phyloP scores from a whole-genome alignment of 2,888 invertebrate species.

The Phanerotoma sp. region DNA sequence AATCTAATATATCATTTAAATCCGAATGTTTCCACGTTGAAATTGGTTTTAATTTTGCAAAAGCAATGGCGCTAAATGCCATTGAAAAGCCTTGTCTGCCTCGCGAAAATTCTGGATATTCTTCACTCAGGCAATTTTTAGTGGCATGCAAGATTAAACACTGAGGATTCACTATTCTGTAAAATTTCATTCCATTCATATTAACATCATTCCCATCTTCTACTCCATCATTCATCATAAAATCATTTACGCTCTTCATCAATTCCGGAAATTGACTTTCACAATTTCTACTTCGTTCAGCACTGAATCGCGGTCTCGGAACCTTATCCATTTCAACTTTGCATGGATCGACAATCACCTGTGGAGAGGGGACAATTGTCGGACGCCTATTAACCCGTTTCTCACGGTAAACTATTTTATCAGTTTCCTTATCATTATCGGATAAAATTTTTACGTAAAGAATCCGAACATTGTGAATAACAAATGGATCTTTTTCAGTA shows the following conservation, averaged over 20 bases:
- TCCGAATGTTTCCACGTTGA: conserved; percentile 45
- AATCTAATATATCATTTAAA: conserved; percentile 42
- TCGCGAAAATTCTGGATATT: conserved; percentile 32
- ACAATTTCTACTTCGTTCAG: conserved; percentile 29
- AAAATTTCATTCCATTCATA: conserved; percentile 32
- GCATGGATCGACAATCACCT: conserved; percentile 20
- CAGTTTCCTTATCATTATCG: conserved; percentile 35
- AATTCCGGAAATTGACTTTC: conserved; percentile 44
- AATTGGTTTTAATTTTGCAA: conserved; percentile 40
- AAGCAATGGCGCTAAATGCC: conserved; percentile 41
- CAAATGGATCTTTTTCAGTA: conserved; percentile 47
- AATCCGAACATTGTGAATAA: conserved; percentile 46
- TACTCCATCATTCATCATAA: conserved; percentile 31
- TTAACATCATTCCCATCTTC: conserved; percentile 5
- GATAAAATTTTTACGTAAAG: conserved; percentile 48
- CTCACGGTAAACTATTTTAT: conserved; percentile 47
- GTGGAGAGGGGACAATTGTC: conserved; percentile 1
- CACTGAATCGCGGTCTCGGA: conserved; percentile 36
- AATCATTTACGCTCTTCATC: conserved; percentile 40
- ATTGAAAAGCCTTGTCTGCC: conserved; percentile 47
- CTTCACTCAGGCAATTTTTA: conserved; percentile 38
- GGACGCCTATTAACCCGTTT: conserved; percentile 44
- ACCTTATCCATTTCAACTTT: conserved; percentile 35
- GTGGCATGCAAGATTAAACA: conserved; percentile 44
- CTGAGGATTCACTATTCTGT: conserved; percentile 40